Conservation (phyloP, 2,113 vertebrate species). For the Atherinomorus stipes region DNA sequence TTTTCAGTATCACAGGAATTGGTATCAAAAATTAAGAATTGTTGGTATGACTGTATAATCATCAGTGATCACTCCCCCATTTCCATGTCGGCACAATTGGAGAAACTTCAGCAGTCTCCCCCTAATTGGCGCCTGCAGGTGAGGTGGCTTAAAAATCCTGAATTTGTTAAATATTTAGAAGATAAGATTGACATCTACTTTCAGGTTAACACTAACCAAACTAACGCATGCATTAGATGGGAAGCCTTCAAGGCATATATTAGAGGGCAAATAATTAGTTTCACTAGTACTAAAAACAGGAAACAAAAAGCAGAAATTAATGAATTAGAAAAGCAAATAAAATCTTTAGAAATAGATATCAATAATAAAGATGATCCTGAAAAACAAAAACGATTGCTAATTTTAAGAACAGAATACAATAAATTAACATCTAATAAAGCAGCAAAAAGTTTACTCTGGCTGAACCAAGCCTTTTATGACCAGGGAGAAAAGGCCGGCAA, state of each 20-base stretch:
- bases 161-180: slow-evolving; percentile 19
- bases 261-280: slow-evolving; percentile 1
- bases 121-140: neutral
- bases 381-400: neutral
- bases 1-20: slow-evolving; percentile 28
- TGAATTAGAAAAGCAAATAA: neutral
- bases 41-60: slow-evolving; percentile 2
- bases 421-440: neutral
- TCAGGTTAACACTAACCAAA: slow-evolving; percentile 15
- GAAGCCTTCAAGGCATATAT: no score
- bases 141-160: slow-evolving; percentile 1
- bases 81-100: slow-evolving; percentile 14
- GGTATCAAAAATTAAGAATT: slow-evolving; percentile 14
- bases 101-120: slow-evolving; percentile 4
- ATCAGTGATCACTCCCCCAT: slow-evolving; percentile 11
- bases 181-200: neutral
- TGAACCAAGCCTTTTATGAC: neutral
- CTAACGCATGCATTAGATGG: neutral
- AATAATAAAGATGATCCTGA: neutral
- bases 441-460: neutral
- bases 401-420: neutral
- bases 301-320: neutral
- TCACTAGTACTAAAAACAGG: neutral
- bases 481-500: neutral
- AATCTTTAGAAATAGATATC: neutral